Evolutionary conservation across 2,888 invertebrate species (phyloP).

Genomic region (Scaptomyza polygonia): DNA sequence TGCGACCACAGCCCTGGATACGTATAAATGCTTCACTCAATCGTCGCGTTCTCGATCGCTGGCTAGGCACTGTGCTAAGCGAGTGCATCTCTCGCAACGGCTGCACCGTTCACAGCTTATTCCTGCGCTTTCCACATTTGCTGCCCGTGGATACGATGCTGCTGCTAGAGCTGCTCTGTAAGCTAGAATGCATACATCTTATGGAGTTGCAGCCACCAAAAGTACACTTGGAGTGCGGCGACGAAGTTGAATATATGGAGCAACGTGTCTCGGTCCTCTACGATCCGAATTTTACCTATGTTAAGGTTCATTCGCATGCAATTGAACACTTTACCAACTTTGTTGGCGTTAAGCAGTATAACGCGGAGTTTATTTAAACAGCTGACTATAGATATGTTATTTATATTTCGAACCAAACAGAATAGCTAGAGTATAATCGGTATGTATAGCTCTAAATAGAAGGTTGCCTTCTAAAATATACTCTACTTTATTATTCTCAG

Average conservation of each 20-base stretch:
- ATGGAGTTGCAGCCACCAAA: slow-evolving; percentile 76
- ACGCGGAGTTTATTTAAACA: slow-evolving; percentile 84
- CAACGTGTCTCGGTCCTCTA: slow-evolving; percentile 85
- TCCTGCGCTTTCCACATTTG: slow-evolving; percentile 87
- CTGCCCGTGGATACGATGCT: slow-evolving; percentile 86
- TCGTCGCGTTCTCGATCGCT: slow-evolving; percentile 88
- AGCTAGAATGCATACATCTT: slow-evolving; percentile 86
- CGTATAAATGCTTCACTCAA: slow-evolving; percentile 90
- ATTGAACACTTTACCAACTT: slow-evolving; percentile 86
- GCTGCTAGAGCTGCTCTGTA: slow-evolving; percentile 85
- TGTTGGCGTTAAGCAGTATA: slow-evolving; percentile 86
- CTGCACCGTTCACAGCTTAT: slow-evolving; percentile 85
- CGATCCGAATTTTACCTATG: slow-evolving; percentile 85
- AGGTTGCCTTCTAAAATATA: neutral
- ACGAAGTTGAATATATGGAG: slow-evolving; percentile 68
- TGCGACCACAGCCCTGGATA: slow-evolving; percentile 88
- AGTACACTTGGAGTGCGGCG: slow-evolving; percentile 74
- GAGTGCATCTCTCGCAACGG: slow-evolving; percentile 88
- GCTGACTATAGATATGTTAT: neutral
- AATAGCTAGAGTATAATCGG: neutral
- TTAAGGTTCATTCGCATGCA: slow-evolving; percentile 85
- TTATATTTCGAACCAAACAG: neutral
- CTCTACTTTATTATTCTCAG: too few species aligned
- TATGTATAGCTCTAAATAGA: too few species aligned
- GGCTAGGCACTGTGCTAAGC: slow-evolving; percentile 88